Conservation (phyloP, 2,888 invertebrate species). For the Druceiella hillmani region DNA sequence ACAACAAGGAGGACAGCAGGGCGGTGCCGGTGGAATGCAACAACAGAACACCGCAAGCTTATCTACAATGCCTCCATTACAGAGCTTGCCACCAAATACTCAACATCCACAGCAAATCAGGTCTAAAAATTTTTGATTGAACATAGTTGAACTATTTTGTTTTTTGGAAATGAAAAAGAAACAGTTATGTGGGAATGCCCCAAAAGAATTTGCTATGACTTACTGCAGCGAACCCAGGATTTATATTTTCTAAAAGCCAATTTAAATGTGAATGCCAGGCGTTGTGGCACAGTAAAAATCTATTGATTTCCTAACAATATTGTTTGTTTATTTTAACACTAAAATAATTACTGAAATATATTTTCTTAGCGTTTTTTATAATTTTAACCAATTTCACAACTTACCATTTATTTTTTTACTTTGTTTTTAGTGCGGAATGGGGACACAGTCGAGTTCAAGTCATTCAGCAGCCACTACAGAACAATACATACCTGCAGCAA, state of each 20-base stretch:
- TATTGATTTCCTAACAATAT: constrained; percentile 5
- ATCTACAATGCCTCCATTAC: constrained; percentile 73
- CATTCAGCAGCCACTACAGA: constrained; percentile 71
- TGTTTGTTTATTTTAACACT: not conserved
- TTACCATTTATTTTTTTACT: not conserved
- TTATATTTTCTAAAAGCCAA: too few species aligned
- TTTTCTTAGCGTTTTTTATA: too few species aligned
- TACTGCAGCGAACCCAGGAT: too few species aligned
- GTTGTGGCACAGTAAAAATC: too few species aligned
- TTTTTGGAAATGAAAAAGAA: too few species aligned
- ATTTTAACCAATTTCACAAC: not conserved
- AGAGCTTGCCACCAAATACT: constrained; percentile 53
- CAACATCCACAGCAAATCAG: constrained; percentile 57
- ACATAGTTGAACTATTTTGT: too few species aligned
- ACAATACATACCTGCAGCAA: constrained; percentile 74
- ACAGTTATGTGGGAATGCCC: too few species aligned
- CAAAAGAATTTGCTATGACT: too few species aligned
- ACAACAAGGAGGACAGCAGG: constrained; percentile 33
- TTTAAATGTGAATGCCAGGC: too few species aligned
- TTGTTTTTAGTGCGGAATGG: constrained; percentile 54
- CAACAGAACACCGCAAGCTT: constrained; percentile 56
- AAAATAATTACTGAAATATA: constrained; percentile 21
- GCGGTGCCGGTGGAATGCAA: constrained; percentile 32
- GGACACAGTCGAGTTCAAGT: constrained; percentile 76
- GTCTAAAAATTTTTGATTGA: too few species aligned